Percentiles rank a stretch among this genome's conserved stretches.
Conservation (phyloP, 1,140 invertebrate species). For the Brachionus paranguensis region DNA sequence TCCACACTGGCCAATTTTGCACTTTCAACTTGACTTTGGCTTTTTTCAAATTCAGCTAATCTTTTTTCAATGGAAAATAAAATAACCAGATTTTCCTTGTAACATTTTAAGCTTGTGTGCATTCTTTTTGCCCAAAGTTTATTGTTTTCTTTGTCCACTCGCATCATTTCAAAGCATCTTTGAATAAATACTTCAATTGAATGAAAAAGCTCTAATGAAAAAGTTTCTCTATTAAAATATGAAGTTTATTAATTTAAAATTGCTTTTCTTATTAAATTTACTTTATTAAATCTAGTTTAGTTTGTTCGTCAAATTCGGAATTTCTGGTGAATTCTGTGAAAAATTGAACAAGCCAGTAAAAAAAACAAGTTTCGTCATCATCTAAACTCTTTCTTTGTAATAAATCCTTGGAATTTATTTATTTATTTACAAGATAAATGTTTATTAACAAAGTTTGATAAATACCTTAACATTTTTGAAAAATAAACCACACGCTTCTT, state of each 20-base stretch:
- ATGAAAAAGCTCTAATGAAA: constrained; percentile 31
- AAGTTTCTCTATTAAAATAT: neutral
- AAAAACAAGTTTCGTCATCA: constrained; percentile 28
- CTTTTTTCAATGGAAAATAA: constrained; percentile 24
- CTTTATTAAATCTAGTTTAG: constrained; percentile 23
- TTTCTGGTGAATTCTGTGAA: constrained; percentile 25
- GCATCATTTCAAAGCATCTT: constrained; percentile 32
- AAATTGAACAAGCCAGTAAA: constrained; percentile 15
- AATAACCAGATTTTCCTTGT: constrained; percentile 26
- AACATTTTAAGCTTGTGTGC: constrained; percentile 29
- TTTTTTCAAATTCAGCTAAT: neutral
- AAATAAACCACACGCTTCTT: neutral
- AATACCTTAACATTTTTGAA: constrained; percentile 4
- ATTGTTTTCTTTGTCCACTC: constrained; percentile 25
- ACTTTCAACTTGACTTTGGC: neutral
- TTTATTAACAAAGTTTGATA: neutral
- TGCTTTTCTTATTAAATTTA: neutral
- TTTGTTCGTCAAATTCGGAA: constrained; percentile 1
- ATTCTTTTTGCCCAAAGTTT: constrained; percentile 31
- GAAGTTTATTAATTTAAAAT: neutral
- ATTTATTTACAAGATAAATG: neutral
- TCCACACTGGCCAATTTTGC: neutral
- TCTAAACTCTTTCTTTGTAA: constrained; percentile 14
- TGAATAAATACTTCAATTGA: constrained; percentile 37
- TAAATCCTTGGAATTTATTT: neutral